Conservation (phyloP, 1,140 invertebrate genomes). For the Xylocopa sonorina region DNA sequence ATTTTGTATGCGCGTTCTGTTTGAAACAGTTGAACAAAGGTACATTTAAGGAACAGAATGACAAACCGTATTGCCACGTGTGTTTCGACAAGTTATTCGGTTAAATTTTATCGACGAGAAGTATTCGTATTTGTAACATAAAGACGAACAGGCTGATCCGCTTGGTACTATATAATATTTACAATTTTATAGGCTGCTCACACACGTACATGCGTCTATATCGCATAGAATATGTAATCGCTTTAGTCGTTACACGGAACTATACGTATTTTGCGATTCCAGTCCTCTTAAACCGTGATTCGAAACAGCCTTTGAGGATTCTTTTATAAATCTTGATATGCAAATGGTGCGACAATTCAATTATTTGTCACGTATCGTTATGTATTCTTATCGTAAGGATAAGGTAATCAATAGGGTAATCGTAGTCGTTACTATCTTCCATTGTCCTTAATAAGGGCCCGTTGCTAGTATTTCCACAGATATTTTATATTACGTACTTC, state of each 20-base stretch:
- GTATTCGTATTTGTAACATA: conserved; percentile 57
- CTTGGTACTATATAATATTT: conserved; percentile 37
- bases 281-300: not conserved
- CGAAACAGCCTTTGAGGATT: conserved; percentile 37
- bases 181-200: conserved; percentile 39
- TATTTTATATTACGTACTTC: conserved; percentile 50
- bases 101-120: conserved; percentile 79
- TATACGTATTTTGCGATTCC: conserved; percentile 11
- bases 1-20: conserved; percentile 99
- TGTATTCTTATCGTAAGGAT: conserved; percentile 15
- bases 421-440: conserved; percentile 28
- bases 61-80: conserved; percentile 98
- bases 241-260: conserved; percentile 40
- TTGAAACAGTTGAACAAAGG: conserved; percentile 98
- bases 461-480: conserved; percentile 42
- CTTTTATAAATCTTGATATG: conserved; percentile 32
- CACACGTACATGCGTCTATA: conserved; percentile 11
- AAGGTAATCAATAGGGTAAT: conserved; percentile 31
- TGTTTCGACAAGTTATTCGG: conserved; percentile 99
- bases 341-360: conserved; percentile 20
- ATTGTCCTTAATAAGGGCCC: conserved; percentile 31
- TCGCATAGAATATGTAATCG: conserved; percentile 30
- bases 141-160: conserved; percentile 32
- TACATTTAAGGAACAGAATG: conserved; percentile 99
- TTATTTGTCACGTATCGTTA: conserved; percentile 28